A percentile compares a stretch with the other conserved stretches of the same genome.
Conservation (phyloP, 30 jellyfish, hydroid and myxozoan genomes). For the Pseudorhiza aurosa region DNA sequence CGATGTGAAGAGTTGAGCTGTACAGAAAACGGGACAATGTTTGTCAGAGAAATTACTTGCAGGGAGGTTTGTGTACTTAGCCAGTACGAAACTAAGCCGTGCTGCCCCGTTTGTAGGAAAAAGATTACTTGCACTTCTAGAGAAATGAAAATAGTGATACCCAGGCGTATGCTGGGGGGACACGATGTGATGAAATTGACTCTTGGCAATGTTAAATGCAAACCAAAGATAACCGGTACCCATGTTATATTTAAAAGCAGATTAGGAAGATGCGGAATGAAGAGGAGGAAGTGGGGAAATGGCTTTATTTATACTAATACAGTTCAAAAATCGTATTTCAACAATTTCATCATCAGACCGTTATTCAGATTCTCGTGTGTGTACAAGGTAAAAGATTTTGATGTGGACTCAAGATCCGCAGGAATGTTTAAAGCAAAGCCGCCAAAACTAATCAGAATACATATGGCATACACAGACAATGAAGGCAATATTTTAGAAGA, state of each 20-base stretch:
- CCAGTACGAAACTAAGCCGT: background rate
- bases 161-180: slow-evolving; percentile 16
- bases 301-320: slow-evolving; percentile 27
- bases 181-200: background rate
- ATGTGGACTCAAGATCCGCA: background rate
- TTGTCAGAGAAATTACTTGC: background rate
- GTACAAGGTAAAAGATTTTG: background rate
- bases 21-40: background rate
- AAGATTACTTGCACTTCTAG: slow-evolving; percentile 24
- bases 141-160: slow-evolving; percentile 32
- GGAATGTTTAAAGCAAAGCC: slow-evolving; percentile 12
- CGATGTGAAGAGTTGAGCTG: background rate
- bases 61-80: background rate
- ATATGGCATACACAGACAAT: slow-evolving; percentile 35
- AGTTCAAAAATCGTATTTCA: slow-evolving; percentile 15
- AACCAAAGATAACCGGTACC: slow-evolving; percentile 13
- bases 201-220: slow-evolving; percentile 35
- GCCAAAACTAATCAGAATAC: background rate
- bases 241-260: slow-evolving; percentile 33
- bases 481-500: background rate
- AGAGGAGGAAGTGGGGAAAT: background rate
- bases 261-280: slow-evolving; percentile 35
- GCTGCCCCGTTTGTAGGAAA: slow-evolving; percentile 47
- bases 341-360: slow-evolving; percentile 20
- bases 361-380: slow-evolving; percentile 41